Evolutionary conservation across 2,797 vertebrate species (phyloP).

Genomic region (Mycteria americana): DNA sequence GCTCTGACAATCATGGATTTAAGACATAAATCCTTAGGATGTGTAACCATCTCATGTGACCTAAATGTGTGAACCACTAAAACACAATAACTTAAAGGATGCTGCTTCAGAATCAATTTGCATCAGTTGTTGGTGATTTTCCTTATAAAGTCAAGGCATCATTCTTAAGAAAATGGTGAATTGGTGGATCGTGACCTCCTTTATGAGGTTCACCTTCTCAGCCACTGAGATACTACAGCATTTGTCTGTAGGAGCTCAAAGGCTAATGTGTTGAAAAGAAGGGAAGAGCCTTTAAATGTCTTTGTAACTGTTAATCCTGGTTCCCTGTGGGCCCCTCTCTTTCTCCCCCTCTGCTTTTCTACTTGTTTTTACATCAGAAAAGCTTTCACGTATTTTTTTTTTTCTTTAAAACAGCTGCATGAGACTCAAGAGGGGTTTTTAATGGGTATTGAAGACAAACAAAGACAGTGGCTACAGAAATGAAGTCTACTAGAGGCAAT

Average conservation of each 20-base stretch:
- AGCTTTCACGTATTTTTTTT: conserved; percentile 82
- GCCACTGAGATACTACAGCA: conserved; percentile 84
- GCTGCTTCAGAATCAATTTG: conserved; percentile 86
- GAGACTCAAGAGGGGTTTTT: conserved; percentile 86
- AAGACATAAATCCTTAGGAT: conserved; percentile 72
- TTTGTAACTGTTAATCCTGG: conserved; percentile 93
- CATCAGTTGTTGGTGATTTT: conserved; percentile 83
- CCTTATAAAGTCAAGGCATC: conserved; percentile 81
- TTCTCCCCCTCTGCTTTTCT: background rate
- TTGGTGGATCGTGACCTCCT: conserved; percentile 89
- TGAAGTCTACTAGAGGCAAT: conserved; percentile 87
- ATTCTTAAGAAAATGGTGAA: conserved; percentile 84
- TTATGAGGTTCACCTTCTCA: conserved; percentile 94
- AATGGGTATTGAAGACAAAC: conserved; percentile 89
- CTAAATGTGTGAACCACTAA: conserved; percentile 79
- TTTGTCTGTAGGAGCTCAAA: conserved; percentile 90
- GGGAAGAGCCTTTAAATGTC: conserved; percentile 91
- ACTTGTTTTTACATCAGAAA: conserved; percentile 93
- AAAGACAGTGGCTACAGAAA: conserved; percentile 82
- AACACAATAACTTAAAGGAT: conserved; percentile 82
- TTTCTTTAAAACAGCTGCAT: conserved; percentile 85
- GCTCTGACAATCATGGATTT: conserved; percentile 79
- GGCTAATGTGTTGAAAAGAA: conserved; percentile 86
- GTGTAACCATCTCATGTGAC: conserved; percentile 74
- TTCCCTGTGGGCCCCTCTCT: conserved; percentile 78